Base-by-base conservation (phyloP, 2,888 invertebrate species). In the Hemistola chrysoprasaria region DNA sequence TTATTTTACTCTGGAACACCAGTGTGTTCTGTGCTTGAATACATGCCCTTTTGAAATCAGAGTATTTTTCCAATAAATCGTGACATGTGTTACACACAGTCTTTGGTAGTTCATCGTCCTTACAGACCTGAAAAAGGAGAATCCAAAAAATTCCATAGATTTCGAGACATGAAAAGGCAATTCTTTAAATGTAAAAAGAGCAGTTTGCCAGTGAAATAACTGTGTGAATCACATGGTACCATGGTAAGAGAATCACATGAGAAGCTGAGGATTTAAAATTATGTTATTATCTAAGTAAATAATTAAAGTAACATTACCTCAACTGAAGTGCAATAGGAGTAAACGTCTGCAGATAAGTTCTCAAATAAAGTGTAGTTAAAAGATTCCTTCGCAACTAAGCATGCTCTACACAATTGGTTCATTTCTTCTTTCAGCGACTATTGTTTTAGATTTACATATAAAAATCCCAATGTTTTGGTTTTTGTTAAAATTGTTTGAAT, bases 281-380 rank as follows among this genome's bases (percentile, higher is more conserved):
- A n/a, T n/a, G n/a, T n/a, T n/a, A n/a, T n/a, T n/a, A n/a, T n/a
- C n/a, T n/a, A 7, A 20, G 8, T 37, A 11, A 32, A 21, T 22
- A 16, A 26, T 21, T 30, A 23, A 8, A 21, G 1, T 22, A 33
- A 11, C 7, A 4, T 54, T 63, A 88, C 88, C 75, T 87, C 63
- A 21, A 89, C 47, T 6, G 86, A 81, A 33, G 88, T 89, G 48
- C 88, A 89, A 60, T 78, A 88, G 28, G 49, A 67, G 54, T 75
- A 88, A 21, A 71, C 53, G 45, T 82, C 78, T 1, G 77, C 58
- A 11, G 80, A 71, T 46, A 85, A 72, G 52, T 82, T 78, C 23
- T 79, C 65, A 48, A 67, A 74, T 22, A 89, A 54, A 37, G 60
- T 51, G 50, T 78, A 81, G 1, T 55, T 65, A 41, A 81, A 79